Evolutionary conservation across 2,888 invertebrate species (phyloP).

Genomic region (Plebejus anna): DNA sequence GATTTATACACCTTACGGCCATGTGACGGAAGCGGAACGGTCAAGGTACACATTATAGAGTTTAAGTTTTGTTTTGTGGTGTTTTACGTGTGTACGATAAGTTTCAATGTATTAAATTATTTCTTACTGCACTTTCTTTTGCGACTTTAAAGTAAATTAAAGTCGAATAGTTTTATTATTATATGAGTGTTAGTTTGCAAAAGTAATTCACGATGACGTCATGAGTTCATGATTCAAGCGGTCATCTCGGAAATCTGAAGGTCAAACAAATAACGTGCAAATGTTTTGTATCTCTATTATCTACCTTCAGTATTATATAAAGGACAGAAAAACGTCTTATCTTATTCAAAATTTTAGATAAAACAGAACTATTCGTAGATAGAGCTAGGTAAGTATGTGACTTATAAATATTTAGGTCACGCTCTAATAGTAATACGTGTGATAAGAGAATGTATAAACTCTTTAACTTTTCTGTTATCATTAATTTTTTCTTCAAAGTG

Average conservation of each 20-base stretch:
- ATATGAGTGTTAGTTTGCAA: background rate
- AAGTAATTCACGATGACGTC: background rate
- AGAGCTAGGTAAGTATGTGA: background rate
- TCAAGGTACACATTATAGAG: background rate
- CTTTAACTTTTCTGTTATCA: background rate
- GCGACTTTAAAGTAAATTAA: background rate
- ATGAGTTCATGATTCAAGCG: slow-evolving; percentile 4
- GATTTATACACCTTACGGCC: background rate
- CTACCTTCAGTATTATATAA: background rate
- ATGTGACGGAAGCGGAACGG: background rate
- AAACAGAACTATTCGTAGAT: slow-evolving; percentile 9
- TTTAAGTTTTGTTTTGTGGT: background rate
- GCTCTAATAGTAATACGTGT: background rate
- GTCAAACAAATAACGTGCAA: slow-evolving; percentile 8
- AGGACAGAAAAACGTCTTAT: slow-evolving; percentile 13
- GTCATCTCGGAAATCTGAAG: slow-evolving; percentile 14
- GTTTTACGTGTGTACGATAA: background rate
- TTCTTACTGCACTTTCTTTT: background rate
- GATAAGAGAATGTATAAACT: background rate
- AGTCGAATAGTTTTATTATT: background rate
- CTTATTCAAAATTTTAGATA: slow-evolving; percentile 1
- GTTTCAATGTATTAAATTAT: background rate
- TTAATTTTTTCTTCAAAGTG: background rate
- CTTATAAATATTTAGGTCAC: slow-evolving; percentile 13
- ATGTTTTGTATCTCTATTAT: slow-evolving; percentile 12